Percentiles rank a stretch among this genome's conserved stretches.
These are phyloP conservation scores for Girardinichthys multiradiatus DNA, from an alignment of 2,113 vertebrate genomes.

Conservation along the genomic window DNA sequence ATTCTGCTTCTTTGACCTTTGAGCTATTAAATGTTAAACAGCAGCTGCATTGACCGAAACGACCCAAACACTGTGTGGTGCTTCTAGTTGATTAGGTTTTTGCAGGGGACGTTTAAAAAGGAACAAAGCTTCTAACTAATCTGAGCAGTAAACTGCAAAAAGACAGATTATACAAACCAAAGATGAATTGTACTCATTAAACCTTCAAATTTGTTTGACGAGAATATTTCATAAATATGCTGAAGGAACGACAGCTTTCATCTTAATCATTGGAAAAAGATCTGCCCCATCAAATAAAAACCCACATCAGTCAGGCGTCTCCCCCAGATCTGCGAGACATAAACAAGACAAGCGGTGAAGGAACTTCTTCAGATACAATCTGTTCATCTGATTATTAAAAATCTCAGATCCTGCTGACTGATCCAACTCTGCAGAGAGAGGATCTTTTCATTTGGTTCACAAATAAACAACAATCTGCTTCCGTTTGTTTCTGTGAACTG, in stretches of 20 bases:
- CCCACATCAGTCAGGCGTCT: constrained; percentile 29
- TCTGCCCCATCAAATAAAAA: neutral
- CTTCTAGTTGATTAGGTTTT: too few species aligned
- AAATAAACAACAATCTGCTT: neutral
- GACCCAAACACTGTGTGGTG: too few species aligned
- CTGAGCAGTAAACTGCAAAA: neutral
- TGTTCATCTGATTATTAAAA: constrained; percentile 1
- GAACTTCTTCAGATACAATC: neutral
- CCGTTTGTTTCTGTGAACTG: neutral
- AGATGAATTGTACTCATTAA: neutral
- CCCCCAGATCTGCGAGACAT: constrained; percentile 19
- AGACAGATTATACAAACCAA: neutral
- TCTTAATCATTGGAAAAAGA: neutral
- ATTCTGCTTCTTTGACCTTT: neutral
- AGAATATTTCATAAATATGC: neutral
- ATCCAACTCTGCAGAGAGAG: neutral
- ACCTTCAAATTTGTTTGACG: neutral
- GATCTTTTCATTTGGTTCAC: neutral
- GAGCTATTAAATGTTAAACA: neutral
- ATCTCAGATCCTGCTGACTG: neutral
- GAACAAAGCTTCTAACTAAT: neutral
- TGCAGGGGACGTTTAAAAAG: too few species aligned
- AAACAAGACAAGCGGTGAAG: constrained; percentile 9
- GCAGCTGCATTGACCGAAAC: neutral
- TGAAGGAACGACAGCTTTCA: neutral